Base-by-base conservation (phyloP, 1,140 invertebrate genomes). In the Drosophila elegans region DNA sequence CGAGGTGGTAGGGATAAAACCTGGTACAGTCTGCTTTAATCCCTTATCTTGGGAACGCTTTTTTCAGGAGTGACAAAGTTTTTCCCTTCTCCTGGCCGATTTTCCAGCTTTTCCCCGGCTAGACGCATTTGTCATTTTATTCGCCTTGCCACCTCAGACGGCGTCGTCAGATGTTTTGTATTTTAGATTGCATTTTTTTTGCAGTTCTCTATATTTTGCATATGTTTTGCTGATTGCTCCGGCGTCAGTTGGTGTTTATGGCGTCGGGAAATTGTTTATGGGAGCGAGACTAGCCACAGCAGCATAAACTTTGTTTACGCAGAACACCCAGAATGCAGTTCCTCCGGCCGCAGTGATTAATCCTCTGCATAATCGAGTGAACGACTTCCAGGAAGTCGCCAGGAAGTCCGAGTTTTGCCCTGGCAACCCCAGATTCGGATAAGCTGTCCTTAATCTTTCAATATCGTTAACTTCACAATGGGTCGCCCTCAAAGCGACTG, bases 91-190 rank as follows among this genome's bases (percentile, higher is more conserved):
- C 2, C 4, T 0, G 56, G 12, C 3, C 41, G 39, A 16, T 25
- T 42, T 53, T 62, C 38, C 27, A 21, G 45, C 32, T 63, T 36
- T 39, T 57, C 46, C 57, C 64, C 44, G 84, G 84, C 84, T 83
- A 88, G 83, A 88, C 83, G 63, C 84, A 89, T 88, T 88, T 88
- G 76, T 89, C 84, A 88, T 83, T 49, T 67, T 66, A 73, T 73
- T 67, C 21, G 41, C 25, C 36, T 42, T 49, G 64, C 68, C 68
- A 72, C 68, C 68, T 69, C 41, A 57, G 63, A 69, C 44, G 54
- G 39, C 48, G 57, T 62, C 63, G 57, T 62, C 63, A 52, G 53
- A 44, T 57, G 73, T 67, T 67, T 53, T 75, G 68, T 54, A 73
- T 75, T 75, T 59, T 27, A 53, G 29, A 75, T 67, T 59, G 72